A percentile compares a stretch with the other conserved stretches of the same genome.
Conservation (phyloP, 2,888 invertebrate species). For the Rhorus exstirpatorius region DNA sequence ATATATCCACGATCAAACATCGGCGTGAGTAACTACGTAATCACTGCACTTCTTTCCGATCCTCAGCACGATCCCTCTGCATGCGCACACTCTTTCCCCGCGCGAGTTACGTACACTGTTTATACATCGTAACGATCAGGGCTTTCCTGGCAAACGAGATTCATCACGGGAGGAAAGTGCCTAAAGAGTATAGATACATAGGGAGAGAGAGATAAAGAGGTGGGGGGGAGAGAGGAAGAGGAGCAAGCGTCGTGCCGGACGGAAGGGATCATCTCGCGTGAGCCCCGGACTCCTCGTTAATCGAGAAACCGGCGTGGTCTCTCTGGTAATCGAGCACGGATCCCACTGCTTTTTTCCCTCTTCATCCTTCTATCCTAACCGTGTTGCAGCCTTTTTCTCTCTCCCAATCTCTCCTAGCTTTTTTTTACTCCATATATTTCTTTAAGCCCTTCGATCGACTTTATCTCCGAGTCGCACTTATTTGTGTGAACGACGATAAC, state of each 20-base stretch:
- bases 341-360: slow-evolving; percentile 68
- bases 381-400: slow-evolving; percentile 20
- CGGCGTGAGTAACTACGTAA: slow-evolving; percentile 78
- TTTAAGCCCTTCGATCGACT: slow-evolving; percentile 58
- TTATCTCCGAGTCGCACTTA: slow-evolving; percentile 61
- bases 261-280: slow-evolving; percentile 68
- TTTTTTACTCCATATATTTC: slow-evolving; percentile 30
- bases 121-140: slow-evolving; percentile 59
- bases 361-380: slow-evolving; percentile 51
- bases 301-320: slow-evolving; percentile 66
- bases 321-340: slow-evolving; percentile 68
- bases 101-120: slow-evolving; percentile 68
- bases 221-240: background rate
- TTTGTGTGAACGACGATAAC: slow-evolving; percentile 53
- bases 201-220: background rate
- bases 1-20: slow-evolving; percentile 81
- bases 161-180: slow-evolving; percentile 57
- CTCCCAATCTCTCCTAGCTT: slow-evolving; percentile 17
- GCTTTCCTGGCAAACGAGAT: slow-evolving; percentile 64
- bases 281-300: slow-evolving; percentile 67
- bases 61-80: slow-evolving; percentile 61
- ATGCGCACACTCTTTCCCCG: slow-evolving; percentile 7
- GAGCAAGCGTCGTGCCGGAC: slow-evolving; percentile 62
- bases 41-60: slow-evolving; percentile 70
- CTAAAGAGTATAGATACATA: slow-evolving; percentile 47